These are phyloP conservation scores for Galeopsomyia nigrocyanea DNA, from an alignment of 2,888 invertebrate species.

Conservation along the genomic window DNA sequence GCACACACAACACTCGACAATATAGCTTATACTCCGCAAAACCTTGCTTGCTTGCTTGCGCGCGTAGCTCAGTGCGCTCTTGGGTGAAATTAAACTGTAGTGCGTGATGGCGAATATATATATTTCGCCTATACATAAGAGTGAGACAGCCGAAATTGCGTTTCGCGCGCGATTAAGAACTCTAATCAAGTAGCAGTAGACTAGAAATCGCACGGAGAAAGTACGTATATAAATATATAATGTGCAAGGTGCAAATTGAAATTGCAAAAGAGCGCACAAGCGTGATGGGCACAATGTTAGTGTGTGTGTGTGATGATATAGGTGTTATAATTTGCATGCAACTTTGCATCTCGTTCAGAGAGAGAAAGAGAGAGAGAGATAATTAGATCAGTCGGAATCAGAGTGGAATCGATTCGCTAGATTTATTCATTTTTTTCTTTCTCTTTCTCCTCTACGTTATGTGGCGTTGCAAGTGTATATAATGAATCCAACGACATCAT, in stretches of 20 bases:
- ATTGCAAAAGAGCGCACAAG: no score
- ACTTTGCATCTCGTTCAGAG: no score
- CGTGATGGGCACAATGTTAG: no score
- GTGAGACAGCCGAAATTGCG: slow-evolving; percentile 57
- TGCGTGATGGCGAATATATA: slow-evolving; percentile 13
- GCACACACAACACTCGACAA: slow-evolving; percentile 9
- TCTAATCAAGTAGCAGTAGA: slow-evolving; percentile 21
- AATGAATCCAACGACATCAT: no score
- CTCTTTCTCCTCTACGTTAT: not conserved
- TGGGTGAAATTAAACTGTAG: slow-evolving; percentile 47
- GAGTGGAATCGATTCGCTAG: slow-evolving; percentile 50
- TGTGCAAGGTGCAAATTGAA: no score
- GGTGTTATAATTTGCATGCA: no score
- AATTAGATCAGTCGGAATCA: slow-evolving; percentile 61
- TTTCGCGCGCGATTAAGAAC: slow-evolving; percentile 63
- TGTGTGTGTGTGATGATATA: no score
- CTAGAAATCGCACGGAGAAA: no score
- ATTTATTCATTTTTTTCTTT: slow-evolving; percentile 36
- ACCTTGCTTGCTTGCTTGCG: slow-evolving; percentile 18
- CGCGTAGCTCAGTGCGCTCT: slow-evolving; percentile 34
- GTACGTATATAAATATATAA: no score
- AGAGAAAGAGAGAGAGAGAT: no score
- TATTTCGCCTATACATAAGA: not conserved
- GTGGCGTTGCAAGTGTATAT: no score
- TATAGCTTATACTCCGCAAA: no score